Base-by-base conservation (phyloP, 2,797 vertebrate species). In the Pelobates cultripes region DNA sequence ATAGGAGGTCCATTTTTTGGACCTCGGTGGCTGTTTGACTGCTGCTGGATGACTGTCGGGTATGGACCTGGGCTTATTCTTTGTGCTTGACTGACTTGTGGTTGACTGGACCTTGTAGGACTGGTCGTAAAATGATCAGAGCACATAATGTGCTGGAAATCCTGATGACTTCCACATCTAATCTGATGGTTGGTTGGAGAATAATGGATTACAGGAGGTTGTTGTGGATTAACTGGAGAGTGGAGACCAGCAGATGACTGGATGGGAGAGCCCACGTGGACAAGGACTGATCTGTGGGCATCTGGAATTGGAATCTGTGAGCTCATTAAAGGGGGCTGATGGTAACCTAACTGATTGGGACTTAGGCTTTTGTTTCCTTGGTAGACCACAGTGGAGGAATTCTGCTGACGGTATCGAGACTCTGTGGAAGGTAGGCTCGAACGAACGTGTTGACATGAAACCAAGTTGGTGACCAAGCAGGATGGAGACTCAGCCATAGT, bases 11-110 rank as follows among this genome's bases (percentile, higher is more conserved):
- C 92, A 0, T 91, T 93, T 91, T 94, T 94, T 86, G 88, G 90
- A 9, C 81, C 86, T 84, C 90, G 91, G 72, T 90, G 92, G 80
- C 86, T 91, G 0, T 94, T 85, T 3, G 95, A 88, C 0, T 92
- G 91, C 93, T 98, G 97, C 88, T 99, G 98, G 87, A 98, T 99
- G 67, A 99, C 97, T 0, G 96, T 97, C 85, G 97, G 93, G 75
- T 96, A 98, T 42, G 94, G 92, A 41, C 89, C 91, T 2, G 90
- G 94, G 85, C 92, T 95, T 47, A 93, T 88, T 85, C 93, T 86
- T 87, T 92, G 91, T 0, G 93, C 89, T 77, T 94, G 94, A 60
- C 79, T 85, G 82, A 80, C 89, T 83, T 64, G 92, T 63, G 95
- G 86, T 0, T 93, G 93, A 72, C 93, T 85, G 8, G 94, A 85